phyloP scores from a whole-genome alignment of 2,888 invertebrate genomes.

The Tachina lurida region DNA sequence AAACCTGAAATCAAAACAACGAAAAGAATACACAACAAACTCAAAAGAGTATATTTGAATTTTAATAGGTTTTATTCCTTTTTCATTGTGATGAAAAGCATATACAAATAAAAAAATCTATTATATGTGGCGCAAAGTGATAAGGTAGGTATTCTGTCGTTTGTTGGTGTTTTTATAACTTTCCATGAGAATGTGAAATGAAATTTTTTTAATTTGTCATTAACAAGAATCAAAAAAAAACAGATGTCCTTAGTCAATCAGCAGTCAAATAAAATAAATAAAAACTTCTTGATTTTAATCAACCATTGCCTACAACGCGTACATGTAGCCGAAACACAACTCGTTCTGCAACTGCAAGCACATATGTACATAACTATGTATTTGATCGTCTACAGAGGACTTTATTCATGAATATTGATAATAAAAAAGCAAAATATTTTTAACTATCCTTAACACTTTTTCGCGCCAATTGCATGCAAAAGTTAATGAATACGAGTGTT shows the following conservation, averaged over 20 bases:
- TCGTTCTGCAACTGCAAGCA: too few relatives aligned
- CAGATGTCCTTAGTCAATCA: too few relatives aligned
- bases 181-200: too few relatives aligned
- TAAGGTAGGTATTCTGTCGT: background rate
- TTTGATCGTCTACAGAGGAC: too few relatives aligned
- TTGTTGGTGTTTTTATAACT: background rate
- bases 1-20: conserved; percentile 5
- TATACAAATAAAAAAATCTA: background rate
- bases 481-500: background rate
- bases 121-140: background rate
- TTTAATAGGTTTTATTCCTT: conserved; percentile 21
- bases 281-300: too few relatives aligned
- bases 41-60: conserved; percentile 29
- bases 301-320: too few relatives aligned
- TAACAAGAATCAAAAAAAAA: too few relatives aligned
- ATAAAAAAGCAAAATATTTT: background rate
- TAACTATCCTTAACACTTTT: background rate
- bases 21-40: conserved; percentile 5
- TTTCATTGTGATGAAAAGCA: background rate
- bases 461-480: background rate
- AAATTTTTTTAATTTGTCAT: too few relatives aligned
- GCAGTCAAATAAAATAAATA: too few relatives aligned
- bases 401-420: background rate
- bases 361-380: too few relatives aligned
- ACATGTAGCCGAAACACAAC: too few relatives aligned